Evolutionary conservation across 1,140 invertebrate species (phyloP), one percentile per base, ranked within the genome.

Genomic region (Lepidotrigona ventralis): DNA sequence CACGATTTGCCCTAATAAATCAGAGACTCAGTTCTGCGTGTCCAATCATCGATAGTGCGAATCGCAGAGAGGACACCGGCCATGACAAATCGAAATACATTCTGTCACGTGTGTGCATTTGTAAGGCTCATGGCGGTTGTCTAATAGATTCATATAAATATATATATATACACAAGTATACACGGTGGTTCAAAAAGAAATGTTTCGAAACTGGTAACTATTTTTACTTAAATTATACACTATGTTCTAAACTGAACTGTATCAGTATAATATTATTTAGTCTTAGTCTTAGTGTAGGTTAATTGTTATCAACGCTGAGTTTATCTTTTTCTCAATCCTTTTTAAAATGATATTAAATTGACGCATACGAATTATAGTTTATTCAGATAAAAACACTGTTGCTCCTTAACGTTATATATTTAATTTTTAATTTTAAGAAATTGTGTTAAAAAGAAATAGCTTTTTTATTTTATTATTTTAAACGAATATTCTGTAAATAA

Each of bases 31-130:
- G 14, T 68, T 83, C 19, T 26, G 79, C 88, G 86, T 89, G 85
- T 90, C 86, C 89, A 91, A 91, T 91, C 89, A 89, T 88, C 87
- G 88, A 90, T 91, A 91, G 90, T 90, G 87, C 90, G 85, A 87
- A 79, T 87, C 89, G 58, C 39, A 79, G 85, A 86, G 90, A 89
- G 90, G 73, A 79, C 79, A 74, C 63, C 33, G 77, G 86, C 83
- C 87, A 86, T 90, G 90, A 91, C 91, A 90, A 91, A 91, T 91
- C 86, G 90, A 90, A 91, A 90, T 91, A 91, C 87, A 90, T 90
- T 81, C 88, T 87, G 85, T 88, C 89, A 85, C 79, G 60, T 46
- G 68, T 79, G 71, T 86, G 74, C 84, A 87, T 88, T 74, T 82
- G 78, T 77, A 88, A 88, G 83, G 87, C 85, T 79, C 86, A 69